Conservation (phyloP, 2,888 invertebrate genomes). For the Apamea monoglypha region DNA sequence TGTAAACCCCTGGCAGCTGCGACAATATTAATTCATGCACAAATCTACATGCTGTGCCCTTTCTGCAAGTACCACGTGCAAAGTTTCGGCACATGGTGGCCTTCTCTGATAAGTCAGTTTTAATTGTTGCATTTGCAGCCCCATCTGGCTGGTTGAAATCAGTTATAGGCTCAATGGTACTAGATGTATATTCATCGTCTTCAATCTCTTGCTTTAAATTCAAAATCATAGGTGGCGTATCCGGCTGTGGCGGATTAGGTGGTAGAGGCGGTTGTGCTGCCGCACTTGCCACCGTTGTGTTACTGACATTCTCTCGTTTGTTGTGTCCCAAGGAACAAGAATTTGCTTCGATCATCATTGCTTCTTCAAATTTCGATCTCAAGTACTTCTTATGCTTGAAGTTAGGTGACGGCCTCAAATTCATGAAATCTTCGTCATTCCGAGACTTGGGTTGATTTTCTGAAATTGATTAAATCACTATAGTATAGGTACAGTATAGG, state of each 20-base stretch:
- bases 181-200: conserved; percentile 67
- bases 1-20: conserved; percentile 77
- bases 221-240: conserved; percentile 57
- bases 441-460: conserved; percentile 27
- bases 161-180: background rate
- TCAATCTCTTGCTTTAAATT: conserved; percentile 73
- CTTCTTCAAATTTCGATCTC: conserved; percentile 75
- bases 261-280: conserved; percentile 75
- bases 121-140: conserved; percentile 1
- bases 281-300: background rate
- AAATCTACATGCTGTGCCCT: conserved; percentile 76
- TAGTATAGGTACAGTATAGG: no score
- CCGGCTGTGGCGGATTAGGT: conserved; percentile 76
- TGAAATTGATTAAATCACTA: conserved; percentile 34
- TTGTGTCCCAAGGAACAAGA: background rate
- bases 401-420: conserved; percentile 79
- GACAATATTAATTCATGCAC: conserved; percentile 77
- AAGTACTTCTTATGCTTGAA: conserved; percentile 82
- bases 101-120: conserved; percentile 44
- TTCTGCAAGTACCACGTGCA: conserved; percentile 78
- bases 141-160: conserved; percentile 28
- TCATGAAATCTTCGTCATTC: conserved; percentile 75
- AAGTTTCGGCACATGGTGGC: conserved; percentile 79
- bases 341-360: conserved; percentile 42
- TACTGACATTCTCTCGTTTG: conserved; percentile 36